A percentile compares a stretch with the other conserved stretches of the same genome.
Conservation (phyloP, 2,113 vertebrate genomes). For the Pyxicephalus adspersus region DNA sequence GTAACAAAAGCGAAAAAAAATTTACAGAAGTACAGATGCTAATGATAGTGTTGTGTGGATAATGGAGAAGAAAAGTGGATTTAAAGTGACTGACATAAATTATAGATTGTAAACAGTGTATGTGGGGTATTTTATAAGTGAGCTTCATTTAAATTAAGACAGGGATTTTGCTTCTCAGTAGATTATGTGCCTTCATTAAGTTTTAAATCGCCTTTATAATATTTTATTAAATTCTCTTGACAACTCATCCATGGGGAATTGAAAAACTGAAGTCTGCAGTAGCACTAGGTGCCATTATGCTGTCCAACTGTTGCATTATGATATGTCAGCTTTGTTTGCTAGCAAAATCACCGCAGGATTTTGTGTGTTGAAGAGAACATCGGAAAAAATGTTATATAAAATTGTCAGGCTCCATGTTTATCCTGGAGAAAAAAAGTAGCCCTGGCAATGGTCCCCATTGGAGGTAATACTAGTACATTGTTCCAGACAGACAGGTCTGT, state of each 20-base stretch:
- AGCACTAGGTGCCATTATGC: constrained; percentile 32
- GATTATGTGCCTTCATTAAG: constrained; percentile 82
- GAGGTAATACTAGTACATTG: too few relatives aligned
- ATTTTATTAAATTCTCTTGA: constrained; percentile 81
- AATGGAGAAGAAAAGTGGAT: constrained; percentile 87
- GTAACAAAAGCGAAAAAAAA: constrained; percentile 62
- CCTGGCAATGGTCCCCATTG: too few relatives aligned
- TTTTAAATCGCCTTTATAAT: constrained; percentile 79
- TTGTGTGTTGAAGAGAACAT: constrained; percentile 64
- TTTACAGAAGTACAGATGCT: constrained; percentile 75
- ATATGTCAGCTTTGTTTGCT: neutral
- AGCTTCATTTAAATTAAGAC: constrained; percentile 87
- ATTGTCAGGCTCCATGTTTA: neutral
- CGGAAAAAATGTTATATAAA: constrained; percentile 48
- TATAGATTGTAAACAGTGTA: constrained; percentile 91
- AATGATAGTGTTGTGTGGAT: constrained; percentile 91
- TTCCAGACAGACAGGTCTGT: too few relatives aligned
- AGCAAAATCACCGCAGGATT: neutral
- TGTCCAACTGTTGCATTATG: constrained; percentile 33
- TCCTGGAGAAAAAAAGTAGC: too few relatives aligned
- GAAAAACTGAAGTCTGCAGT: constrained; percentile 18
- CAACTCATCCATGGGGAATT: constrained; percentile 66
- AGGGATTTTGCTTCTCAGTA: constrained; percentile 74
- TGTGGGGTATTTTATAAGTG: constrained; percentile 80
- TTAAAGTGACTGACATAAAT: constrained; percentile 90